Evolutionary conservation across 2,797 vertebrate genomes (phyloP), one percentile per base, ranked within the genome.

Genomic region (Glyptemys insculpta): DNA sequence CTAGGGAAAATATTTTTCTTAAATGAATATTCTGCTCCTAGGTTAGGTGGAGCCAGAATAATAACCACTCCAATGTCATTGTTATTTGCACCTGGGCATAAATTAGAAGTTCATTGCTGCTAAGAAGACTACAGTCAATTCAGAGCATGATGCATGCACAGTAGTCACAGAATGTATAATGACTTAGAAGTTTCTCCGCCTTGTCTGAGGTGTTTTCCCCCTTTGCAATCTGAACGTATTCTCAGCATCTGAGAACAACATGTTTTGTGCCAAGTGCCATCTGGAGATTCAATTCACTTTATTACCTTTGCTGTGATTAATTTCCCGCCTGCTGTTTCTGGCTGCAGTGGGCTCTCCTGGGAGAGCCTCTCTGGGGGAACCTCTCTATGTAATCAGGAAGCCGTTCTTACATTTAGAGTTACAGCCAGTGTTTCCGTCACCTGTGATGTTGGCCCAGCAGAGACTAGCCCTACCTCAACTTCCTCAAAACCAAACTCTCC

Each of bases 211-310:
- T 29, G 72, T 54, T 78, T 85, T 50, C 27, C 78, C 59, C 50
- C 52, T 54, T 76, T 82, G 47, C 34, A 79, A 29, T 53, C 54
- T 41, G 44, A 11, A 16, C 47, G 19, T 57, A 19, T 83, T 41
- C 52, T n/a, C 91, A 81, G 81, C 53, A 49, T 27, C 92, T 88
- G 92, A 95, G 93, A 98, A 93, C 92, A 97, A 85, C 85, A 91
- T 53, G 44, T 83, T 78, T 91, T 87, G 87, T 34, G 12, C 81
- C 79, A 49, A 76, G 52, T 72, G 95, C 94, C 98, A 97, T 96
- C 97, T 98, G 98, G 97, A 98, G 97, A 97, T 96, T 97, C 86
- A 95, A 98, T 97, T 98, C 97, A 95, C 93, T 84, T 91, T 79
- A 72, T 85, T 84, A 81, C 89, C 90, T 90, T 95, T 59, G 62